Evolutionary conservation across 2,888 invertebrate species (phyloP).

Genomic region (Eupithecia exiguata): DNA sequence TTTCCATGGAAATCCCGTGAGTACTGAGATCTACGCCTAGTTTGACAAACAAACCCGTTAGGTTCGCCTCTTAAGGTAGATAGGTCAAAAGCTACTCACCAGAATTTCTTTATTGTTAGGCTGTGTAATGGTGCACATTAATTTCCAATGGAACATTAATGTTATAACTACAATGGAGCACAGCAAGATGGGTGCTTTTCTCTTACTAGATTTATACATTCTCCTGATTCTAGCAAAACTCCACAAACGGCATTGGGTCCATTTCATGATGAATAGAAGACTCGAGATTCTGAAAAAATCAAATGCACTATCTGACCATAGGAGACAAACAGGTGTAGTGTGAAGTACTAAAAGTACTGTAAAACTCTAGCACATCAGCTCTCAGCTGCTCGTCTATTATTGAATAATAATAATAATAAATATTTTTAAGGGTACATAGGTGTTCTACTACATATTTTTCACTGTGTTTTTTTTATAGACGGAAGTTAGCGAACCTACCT

Average conservation of each 20-base stretch:
- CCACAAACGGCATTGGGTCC: slow-evolving; percentile 35
- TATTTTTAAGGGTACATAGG: too few relatives aligned
- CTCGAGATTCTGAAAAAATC: neutral
- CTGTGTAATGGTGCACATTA: slow-evolving; percentile 84
- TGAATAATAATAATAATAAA: too few relatives aligned
- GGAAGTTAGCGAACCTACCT: neutral
- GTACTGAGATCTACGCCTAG: too few relatives aligned
- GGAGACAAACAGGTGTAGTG: too few relatives aligned
- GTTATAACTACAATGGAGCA: slow-evolving; percentile 34
- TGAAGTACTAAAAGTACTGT: too few relatives aligned
- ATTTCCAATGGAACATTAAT: slow-evolving; percentile 74
- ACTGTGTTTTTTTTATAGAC: neutral
- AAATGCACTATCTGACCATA: too few relatives aligned
- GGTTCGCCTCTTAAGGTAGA: neutral
- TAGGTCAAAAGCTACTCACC: slow-evolving; percentile 68
- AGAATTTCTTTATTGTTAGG: slow-evolving; percentile 82
- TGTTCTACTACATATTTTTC: too few relatives aligned
- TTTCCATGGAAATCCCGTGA: too few relatives aligned
- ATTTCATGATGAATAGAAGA: slow-evolving; percentile 8
- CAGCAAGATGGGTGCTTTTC: slow-evolving; percentile 42
- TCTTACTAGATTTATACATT: slow-evolving; percentile 47
- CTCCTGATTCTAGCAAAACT: slow-evolving; percentile 39
- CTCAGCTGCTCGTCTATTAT: too few relatives aligned
- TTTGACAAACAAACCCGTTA: too few relatives aligned
- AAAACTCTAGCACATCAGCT: too few relatives aligned